Evolutionary conservation across 2,797 vertebrate genomes (phyloP).

Genomic region (Taenioides sp.): DNA sequence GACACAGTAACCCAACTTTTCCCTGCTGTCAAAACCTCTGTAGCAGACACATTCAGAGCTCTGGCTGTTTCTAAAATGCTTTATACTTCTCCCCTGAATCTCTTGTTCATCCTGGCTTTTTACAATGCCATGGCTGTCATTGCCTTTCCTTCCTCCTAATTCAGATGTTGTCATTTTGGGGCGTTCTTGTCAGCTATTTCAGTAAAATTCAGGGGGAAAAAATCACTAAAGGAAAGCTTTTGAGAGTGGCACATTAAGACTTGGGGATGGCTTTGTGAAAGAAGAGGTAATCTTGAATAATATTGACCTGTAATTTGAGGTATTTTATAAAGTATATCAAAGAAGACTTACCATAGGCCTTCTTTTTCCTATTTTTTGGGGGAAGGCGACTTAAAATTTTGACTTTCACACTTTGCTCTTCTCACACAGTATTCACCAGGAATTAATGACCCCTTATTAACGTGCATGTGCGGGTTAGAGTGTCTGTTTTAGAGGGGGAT

Average conservation of each 20-base stretch:
- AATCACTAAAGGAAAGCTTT: conserved; percentile 40
- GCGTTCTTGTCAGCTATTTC: conserved; percentile 54
- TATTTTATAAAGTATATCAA: conserved; percentile 59
- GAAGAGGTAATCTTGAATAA: conserved; percentile 62
- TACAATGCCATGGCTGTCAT: conserved; percentile 52
- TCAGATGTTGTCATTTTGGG: conserved; percentile 58
- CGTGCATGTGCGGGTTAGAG: conserved; percentile 71
- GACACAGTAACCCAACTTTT: conserved; percentile 50
- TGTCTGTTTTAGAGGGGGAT: conserved; percentile 31
- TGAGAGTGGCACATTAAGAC: conserved; percentile 55
- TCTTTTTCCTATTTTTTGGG: conserved; percentile 40
- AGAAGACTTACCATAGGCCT: conserved; percentile 49
- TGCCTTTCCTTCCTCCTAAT: conserved; percentile 52
- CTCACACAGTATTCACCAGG: conserved; percentile 84
- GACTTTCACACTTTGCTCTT: conserved; percentile 88
- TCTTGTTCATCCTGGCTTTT: conserved; percentile 55
- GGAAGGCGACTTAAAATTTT: conserved; percentile 74
- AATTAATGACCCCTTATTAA: conserved; percentile 91
- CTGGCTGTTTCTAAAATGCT: conserved; percentile 54
- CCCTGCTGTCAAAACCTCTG: conserved; percentile 57
- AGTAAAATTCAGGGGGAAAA: conserved; percentile 54
- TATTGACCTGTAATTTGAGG: conserved; percentile 65
- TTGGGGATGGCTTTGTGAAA: conserved; percentile 47
- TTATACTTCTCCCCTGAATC: conserved; percentile 51
- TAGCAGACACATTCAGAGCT: conserved; percentile 35